Base-by-base conservation (phyloP, 1,140 invertebrate genomes). In the Drosophila miranda region DNA sequence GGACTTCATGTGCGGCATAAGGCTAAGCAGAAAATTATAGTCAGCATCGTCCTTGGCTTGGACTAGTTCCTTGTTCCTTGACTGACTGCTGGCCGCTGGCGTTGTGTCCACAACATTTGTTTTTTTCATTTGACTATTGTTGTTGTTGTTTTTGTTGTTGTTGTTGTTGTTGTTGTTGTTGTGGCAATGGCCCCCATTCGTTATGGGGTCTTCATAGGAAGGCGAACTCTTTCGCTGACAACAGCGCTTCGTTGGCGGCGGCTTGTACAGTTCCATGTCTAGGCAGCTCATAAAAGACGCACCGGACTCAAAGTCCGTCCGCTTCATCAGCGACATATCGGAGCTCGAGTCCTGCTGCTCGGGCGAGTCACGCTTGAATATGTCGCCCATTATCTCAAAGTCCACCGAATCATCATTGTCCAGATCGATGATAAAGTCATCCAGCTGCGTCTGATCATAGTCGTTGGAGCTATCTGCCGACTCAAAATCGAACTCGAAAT, bases 341-440 rank as follows among this genome's bases (percentile, higher is more conserved):
- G 78, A 80, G 0, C 62, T 56, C 6, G 80, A 76, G 11, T 84
- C 78, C n/a, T 61, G 51, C 0, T 28, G 46, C n/a, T 61, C 30
- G 0, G 60, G n/a, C 3, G 74, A 16, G 2, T 75, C 66, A 0
- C 75, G 75, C 23, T 87, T 78, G 14, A 87, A 87, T 30, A 87
- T 88, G 21, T 87, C 82, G 0, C 59, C 83, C 46, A 87, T 82
- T 6, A 87, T 68, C 8, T 87, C 82, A 48, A 88, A 87, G n/a
- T 81, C 82, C 52, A 78, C 70, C 0, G 83, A 87, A 49, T 87
- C 78, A 34, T 87, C 82, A 38, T 81, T 72, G 16, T 87, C 83
- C 11, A 86, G 46, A 56, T 87, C 82, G 6, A 87, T 82, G 4
- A 60, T 19, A 13, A 86, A 82, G 28, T 82, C 83, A 23, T 78